Conservation (phyloP, 1,140 invertebrate species). For the Hyles euphorbiae region DNA sequence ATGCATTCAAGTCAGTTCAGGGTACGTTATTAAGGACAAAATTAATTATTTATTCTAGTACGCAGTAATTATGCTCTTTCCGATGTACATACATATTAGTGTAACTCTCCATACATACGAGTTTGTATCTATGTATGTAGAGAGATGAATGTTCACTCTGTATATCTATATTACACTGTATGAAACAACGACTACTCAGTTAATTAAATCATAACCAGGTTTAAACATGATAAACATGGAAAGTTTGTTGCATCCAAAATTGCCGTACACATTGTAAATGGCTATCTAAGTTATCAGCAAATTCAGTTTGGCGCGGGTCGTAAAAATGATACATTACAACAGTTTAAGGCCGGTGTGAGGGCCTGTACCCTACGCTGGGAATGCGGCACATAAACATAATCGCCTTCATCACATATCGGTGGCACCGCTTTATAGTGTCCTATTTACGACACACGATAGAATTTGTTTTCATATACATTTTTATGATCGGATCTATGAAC, state of each 20-base stretch:
- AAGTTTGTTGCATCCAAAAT: slow-evolving; percentile 21
- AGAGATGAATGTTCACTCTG: no score
- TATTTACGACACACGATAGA: slow-evolving; percentile 40
- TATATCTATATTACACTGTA: no score
- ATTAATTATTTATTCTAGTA: no score
- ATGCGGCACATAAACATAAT: slow-evolving; percentile 62
- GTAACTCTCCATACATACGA: no score
- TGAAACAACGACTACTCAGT: no score
- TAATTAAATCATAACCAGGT: no score
- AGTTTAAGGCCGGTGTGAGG: slow-evolving; percentile 55
- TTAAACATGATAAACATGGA: not conserved
- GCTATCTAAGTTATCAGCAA: slow-evolving; percentile 61
- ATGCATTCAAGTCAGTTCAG: no score
- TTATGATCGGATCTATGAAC: slow-evolving; percentile 22
- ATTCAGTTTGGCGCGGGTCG: slow-evolving; percentile 64
- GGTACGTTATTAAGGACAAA: no score
- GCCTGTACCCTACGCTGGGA: slow-evolving; percentile 39
- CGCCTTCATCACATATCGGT: slow-evolving; percentile 53
- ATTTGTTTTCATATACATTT: slow-evolving; percentile 42
- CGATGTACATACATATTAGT: no score
- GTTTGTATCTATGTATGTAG: no score
- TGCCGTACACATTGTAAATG: slow-evolving; percentile 39
- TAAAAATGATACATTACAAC: slow-evolving; percentile 70
- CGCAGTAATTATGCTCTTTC: no score
- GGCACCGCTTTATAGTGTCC: slow-evolving; percentile 30